Base-by-base conservation (phyloP, 1,140 invertebrate species). In the Drosophila azteca region DNA sequence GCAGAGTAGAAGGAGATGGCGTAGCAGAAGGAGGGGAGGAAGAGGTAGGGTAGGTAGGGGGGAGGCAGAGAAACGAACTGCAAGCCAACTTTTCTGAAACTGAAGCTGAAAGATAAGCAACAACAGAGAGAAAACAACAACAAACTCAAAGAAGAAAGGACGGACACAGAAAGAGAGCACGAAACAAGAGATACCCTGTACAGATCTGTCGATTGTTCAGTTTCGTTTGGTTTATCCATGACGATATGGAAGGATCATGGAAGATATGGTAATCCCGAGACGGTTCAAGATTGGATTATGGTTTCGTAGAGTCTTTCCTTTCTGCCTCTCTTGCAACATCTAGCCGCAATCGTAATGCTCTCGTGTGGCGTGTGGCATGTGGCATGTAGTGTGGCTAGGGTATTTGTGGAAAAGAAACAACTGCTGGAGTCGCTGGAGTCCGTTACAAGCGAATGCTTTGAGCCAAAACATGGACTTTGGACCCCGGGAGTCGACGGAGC, bases 381-480 rank as follows among this genome's bases (percentile, higher is more conserved):
- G 1, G n/a, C n/a, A n/a, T n/a, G n/a, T n/a, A n/a, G n/a, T n/a
- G n/a, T n/a, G 2, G 31, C 3, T 24, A 67, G 48, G 31, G 65
- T 49, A 68, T 43, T 39, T 31, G 22, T 31, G 22, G 6, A 46
- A 62, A 29, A 48, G 11, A 45, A 41, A 31, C 6, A 7, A 17
- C 54, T 29, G 55, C 54, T 29, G 55, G 24, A 53, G 20, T 50
- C 26, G 15, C 49, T 44, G 9, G 11, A 65, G 61, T 20, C 66
- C 69, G 71, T 75, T 74, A 73, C 69, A 66, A 75, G 29, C 69
- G 69, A 77, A 54, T 76, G 75, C 75, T 59, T 62, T 52, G 64
- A 61, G 63, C 62, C 43, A 67, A 55, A 55, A 60, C 39, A 51
- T 70, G 73, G 65, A 77, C 75, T 77, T 77, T 77, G 75, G 31